These are phyloP conservation scores for Silurus meridionalis DNA, from an alignment of 2,113 vertebrate genomes.

Conservation along the genomic window DNA sequence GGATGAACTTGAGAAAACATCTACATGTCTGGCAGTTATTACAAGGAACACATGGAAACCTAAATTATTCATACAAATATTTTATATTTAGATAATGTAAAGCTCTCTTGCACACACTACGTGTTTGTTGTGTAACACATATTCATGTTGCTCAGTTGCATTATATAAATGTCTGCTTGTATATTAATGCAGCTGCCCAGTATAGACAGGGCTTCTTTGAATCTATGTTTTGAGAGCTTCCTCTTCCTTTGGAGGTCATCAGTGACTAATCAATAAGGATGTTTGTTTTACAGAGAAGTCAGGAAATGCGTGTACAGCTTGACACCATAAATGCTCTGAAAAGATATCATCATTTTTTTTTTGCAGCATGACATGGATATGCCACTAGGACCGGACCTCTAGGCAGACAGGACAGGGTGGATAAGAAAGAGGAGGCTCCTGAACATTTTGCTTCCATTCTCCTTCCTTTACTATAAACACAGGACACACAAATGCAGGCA, in stretches of 20 bases:
- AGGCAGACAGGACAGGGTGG: constrained; percentile 59
- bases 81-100: neutral
- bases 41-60: neutral
- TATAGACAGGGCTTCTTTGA: neutral
- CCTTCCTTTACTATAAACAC: constrained; percentile 71
- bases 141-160: neutral
- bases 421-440: constrained; percentile 30
- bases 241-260: constrained; percentile 21
- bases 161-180: neutral
- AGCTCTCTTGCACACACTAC: neutral
- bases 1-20: neutral
- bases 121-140: neutral
- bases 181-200: neutral
- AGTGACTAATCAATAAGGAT: constrained; percentile 35
- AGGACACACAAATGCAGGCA: constrained; percentile 61
- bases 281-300: constrained; percentile 25
- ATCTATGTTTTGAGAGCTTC: neutral
- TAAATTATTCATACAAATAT: neutral
- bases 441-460: constrained; percentile 54
- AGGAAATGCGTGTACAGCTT: constrained; percentile 44
- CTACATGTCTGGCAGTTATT: neutral
- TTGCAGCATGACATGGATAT: constrained; percentile 69
- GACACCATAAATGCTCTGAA: constrained; percentile 27
- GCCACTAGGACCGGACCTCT: constrained; percentile 70
- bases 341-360: constrained; percentile 32